A percentile compares a stretch with the other conserved stretches of the same genome.
phyloP scores from a whole-genome alignment of 1,140 invertebrate genomes.

The Papilio glaucus region DNA sequence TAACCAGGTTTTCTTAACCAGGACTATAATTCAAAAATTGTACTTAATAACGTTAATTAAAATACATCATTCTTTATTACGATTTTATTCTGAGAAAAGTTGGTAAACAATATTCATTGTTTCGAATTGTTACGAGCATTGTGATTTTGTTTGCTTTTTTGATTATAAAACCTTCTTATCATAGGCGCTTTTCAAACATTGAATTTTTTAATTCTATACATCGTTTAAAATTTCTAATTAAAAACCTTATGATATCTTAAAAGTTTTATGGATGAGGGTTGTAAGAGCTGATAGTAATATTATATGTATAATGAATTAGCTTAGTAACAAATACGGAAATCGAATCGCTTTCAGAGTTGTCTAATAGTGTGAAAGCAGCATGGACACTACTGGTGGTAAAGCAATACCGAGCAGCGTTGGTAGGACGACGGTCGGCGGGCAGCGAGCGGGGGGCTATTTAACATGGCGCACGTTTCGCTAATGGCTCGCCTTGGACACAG shows the following conservation, averaged over 20 bases:
- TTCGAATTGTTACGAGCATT: too few species aligned
- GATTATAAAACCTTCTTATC: too few species aligned
- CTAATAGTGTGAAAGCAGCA: slow-evolving; percentile 18
- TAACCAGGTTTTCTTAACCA: not conserved
- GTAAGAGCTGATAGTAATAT: not conserved
- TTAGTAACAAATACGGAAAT: not conserved
- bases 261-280: too few species aligned
- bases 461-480: slow-evolving; percentile 38
- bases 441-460: slow-evolving; percentile 11
- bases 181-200: too few species aligned
- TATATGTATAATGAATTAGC: not conserved
- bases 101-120: too few species aligned
- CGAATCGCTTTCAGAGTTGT: not conserved
- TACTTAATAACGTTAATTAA: not conserved
- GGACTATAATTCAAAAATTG: not conserved
- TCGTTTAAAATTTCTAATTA: too few species aligned
- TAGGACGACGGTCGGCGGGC: not conserved
- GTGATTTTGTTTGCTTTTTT: too few species aligned
- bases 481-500: slow-evolving; percentile 38
- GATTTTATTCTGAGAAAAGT: too few species aligned
- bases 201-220: too few species aligned
- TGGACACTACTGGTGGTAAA: slow-evolving; percentile 40
- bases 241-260: too few species aligned
- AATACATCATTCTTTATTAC: too few species aligned
- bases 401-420: slow-evolving; percentile 36